phyloP scores from a whole-genome alignment of 2,888 invertebrate genomes.

The Amiota mariae region DNA sequence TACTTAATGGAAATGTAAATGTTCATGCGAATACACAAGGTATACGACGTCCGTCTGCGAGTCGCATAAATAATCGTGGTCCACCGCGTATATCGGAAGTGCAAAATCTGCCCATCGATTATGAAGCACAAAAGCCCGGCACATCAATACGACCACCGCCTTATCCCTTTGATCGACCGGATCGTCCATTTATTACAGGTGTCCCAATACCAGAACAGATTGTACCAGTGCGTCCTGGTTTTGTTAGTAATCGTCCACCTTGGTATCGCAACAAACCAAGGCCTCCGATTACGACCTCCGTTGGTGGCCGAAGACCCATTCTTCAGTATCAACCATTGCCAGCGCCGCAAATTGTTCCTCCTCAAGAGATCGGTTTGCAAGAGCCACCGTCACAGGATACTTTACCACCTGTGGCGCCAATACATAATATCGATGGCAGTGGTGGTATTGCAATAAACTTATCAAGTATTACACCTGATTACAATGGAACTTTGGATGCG shows the following conservation, averaged over 20 bases:
- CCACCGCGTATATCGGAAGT: constrained; percentile 89
- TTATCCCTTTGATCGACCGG: constrained; percentile 83
- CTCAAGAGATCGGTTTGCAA: constrained; percentile 46
- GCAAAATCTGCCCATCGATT: constrained; percentile 79
- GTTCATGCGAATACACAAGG: constrained; percentile 84
- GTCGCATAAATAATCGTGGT: constrained; percentile 91
- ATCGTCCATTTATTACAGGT: constrained; percentile 79
- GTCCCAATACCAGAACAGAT: constrained; percentile 84
- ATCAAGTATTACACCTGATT: constrained; percentile 19
- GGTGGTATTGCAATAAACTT: too few relatives aligned
- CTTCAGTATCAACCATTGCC: constrained; percentile 80
- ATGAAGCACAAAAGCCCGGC: constrained; percentile 70
- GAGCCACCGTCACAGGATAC: constrained; percentile 27
- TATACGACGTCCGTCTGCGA: constrained; percentile 81
- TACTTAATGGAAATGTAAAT: constrained; percentile 91
- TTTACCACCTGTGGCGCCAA: constrained; percentile 28
- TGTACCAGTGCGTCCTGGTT: constrained; percentile 80
- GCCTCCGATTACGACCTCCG: constrained; percentile 69
- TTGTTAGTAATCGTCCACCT: constrained; percentile 77
- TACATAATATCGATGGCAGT: background rate
- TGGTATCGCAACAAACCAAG: constrained; percentile 80
- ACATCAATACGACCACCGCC: constrained; percentile 73
- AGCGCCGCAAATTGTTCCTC: constrained; percentile 71
- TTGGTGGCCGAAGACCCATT: constrained; percentile 75
- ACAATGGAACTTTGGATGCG: constrained; percentile 30